Conservation (phyloP, 2,888 invertebrate species). For the Microctonus brassicae region DNA sequence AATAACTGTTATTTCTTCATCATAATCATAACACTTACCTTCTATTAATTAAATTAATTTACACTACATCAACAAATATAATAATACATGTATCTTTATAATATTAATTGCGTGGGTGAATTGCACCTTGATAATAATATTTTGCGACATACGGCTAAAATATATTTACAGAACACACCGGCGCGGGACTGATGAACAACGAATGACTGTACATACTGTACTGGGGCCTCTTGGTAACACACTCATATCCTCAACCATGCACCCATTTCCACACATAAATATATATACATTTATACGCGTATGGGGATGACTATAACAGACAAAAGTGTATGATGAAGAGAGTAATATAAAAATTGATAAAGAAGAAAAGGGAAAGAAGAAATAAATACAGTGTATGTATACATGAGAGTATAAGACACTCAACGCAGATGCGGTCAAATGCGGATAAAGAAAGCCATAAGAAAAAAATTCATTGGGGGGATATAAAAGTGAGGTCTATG, state of each 20-base stretch:
- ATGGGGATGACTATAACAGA: slow-evolving; percentile 19
- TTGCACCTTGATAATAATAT: background rate
- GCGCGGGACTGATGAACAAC: slow-evolving; percentile 56
- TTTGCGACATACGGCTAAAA: background rate
- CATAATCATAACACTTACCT: no score
- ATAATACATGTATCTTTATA: background rate
- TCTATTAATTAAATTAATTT: no score
- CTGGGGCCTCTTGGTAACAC: slow-evolving; percentile 28
- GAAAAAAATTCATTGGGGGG: background rate
- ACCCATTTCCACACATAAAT: slow-evolving; percentile 31
- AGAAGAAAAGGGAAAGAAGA: slow-evolving; percentile 26
- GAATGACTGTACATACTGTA: slow-evolving; percentile 37
- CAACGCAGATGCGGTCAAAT: background rate
- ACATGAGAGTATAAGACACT: background rate
- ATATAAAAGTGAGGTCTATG: background rate
- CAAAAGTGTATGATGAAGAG: slow-evolving; percentile 8
- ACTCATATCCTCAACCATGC: slow-evolving; percentile 20
- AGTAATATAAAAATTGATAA: slow-evolving; percentile 25
- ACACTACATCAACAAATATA: no score
- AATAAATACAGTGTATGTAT: background rate
- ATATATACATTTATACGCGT: slow-evolving; percentile 21
- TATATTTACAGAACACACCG: slow-evolving; percentile 37
- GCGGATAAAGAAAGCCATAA: background rate
- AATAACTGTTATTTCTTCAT: no score
- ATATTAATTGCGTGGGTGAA: background rate